These are phyloP conservation scores for Timandra comae DNA, from an alignment of 2,888 invertebrate genomes.

Conservation along the genomic window DNA sequence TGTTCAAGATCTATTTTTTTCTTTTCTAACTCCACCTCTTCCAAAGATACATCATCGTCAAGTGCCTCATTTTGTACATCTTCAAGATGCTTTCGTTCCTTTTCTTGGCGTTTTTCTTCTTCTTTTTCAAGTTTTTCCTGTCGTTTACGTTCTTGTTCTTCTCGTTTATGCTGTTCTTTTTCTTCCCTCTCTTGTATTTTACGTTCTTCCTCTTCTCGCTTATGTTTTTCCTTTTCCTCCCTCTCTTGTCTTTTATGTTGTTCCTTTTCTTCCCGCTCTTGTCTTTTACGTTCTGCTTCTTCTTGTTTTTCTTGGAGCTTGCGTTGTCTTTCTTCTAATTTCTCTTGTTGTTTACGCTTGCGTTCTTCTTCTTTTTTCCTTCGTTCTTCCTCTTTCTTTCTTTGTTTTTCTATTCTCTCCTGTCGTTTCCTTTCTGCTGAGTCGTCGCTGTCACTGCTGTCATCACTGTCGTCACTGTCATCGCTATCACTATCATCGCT, in stretches of 20 bases:
- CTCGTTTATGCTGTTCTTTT: conserved; percentile 28
- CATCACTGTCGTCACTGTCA: conserved; percentile 14
- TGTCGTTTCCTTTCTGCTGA: conserved; percentile 33
- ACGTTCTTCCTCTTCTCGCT: conserved; percentile 28
- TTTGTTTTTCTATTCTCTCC: conserved; percentile 36
- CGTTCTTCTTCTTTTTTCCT: conserved; percentile 19
- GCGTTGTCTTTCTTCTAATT: conserved; percentile 27
- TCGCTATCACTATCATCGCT: conserved; percentile 29
- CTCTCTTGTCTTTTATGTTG: conserved; percentile 25
- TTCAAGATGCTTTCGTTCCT: conserved; percentile 31
- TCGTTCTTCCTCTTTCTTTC: conserved; percentile 32
- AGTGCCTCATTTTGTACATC: conserved; percentile 37
- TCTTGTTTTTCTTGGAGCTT: conserved; percentile 27
- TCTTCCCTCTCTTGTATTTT: conserved; percentile 37
- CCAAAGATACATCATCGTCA: conserved; percentile 27
- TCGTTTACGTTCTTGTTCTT: conserved; percentile 29
- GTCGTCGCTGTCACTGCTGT: conserved; percentile 9
- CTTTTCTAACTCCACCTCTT: conserved; percentile 36
- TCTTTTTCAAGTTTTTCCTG: conserved; percentile 40
- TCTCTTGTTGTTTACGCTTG: conserved; percentile 25
- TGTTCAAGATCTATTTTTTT: conserved; percentile 51
- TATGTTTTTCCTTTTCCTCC: conserved; percentile 28
- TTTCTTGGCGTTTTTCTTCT: conserved; percentile 36
- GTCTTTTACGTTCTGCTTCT: conserved; percentile 26
- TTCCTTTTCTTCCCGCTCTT: conserved; percentile 29